Conservation (phyloP, 1,140 invertebrate species). For the Amphibalanus amphitrite region DNA sequence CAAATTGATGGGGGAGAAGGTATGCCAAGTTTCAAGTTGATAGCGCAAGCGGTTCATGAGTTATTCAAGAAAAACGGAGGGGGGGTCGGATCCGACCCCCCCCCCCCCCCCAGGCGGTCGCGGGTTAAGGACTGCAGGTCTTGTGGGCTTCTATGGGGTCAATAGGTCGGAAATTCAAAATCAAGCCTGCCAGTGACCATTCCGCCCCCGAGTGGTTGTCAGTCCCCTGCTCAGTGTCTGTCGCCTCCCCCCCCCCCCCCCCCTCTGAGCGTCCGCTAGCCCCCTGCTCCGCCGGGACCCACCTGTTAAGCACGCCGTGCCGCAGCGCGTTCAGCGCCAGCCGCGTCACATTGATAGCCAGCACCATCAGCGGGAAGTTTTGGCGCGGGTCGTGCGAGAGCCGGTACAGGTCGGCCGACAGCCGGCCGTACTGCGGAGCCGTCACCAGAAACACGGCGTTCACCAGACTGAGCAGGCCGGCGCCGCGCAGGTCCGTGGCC, state of each 20-base stretch:
- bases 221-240: too few species aligned
- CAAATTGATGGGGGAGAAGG: too few species aligned
- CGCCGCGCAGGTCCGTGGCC: slow-evolving; percentile 35
- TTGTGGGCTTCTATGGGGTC: too few species aligned
- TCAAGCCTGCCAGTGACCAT: too few species aligned
- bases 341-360: slow-evolving; percentile 37
- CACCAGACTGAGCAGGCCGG: slow-evolving; percentile 34
- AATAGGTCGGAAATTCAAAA: too few species aligned
- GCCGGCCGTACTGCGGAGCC: slow-evolving; percentile 23
- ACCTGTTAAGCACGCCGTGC: slow-evolving; percentile 35
- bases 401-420: slow-evolving; percentile 31
- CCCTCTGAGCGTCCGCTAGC: neutral
- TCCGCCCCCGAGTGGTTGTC: too few species aligned
- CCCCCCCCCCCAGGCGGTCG: too few species aligned
- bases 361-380: slow-evolving; percentile 38
- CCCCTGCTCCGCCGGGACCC: slow-evolving; percentile 12
- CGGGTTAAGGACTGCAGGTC: too few species aligned
- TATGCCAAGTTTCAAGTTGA: too few species aligned
- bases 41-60: too few species aligned
- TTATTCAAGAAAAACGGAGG: too few species aligned
- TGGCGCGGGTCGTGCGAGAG: slow-evolving; percentile 33
- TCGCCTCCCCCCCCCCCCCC: neutral
- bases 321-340: slow-evolving; percentile 33
- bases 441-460: slow-evolving; percentile 32
- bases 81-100: too few species aligned